Evolutionary conservation across 2,797 vertebrate species (phyloP).

Genomic region (Helarctos malayanus): DNA sequence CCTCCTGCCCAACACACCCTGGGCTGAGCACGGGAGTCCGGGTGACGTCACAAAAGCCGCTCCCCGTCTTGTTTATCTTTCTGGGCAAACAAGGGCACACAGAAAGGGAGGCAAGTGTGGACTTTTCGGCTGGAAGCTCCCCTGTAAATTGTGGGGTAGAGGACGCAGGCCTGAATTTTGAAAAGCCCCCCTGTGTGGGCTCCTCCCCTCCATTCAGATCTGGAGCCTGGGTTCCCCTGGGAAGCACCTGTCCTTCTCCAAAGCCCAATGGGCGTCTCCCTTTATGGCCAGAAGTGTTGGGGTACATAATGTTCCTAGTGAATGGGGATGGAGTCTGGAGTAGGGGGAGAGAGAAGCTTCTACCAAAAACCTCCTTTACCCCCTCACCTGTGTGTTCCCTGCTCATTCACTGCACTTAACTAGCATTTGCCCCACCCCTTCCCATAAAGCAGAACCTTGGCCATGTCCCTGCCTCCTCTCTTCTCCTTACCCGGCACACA

Average conservation of each 20-base stretch:
- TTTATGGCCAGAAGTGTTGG: background rate
- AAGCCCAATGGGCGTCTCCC: background rate
- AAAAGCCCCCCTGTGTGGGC: background rate
- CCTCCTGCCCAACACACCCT: background rate
- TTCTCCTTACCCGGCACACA: background rate
- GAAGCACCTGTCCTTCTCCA: background rate
- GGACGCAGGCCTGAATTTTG: background rate
- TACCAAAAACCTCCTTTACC: background rate
- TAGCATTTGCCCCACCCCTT: background rate
- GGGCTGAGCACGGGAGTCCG: background rate
- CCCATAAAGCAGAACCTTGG: background rate
- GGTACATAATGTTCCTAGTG: background rate
- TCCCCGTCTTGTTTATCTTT: slow-evolving; percentile 54
- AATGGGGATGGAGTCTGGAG: background rate
- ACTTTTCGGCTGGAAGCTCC: rapidly evolving
- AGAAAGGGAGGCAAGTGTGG: background rate
- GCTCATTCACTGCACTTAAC: background rate
- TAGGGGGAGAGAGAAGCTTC: background rate
- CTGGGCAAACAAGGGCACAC: slow-evolving; percentile 29
- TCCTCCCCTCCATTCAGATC: background rate
- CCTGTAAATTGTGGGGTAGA: background rate
- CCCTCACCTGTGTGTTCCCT: no score
- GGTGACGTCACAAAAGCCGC: background rate
- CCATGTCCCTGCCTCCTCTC: background rate
- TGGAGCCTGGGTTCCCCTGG: background rate